A percentile compares a stretch with the other conserved stretches of the same genome.
Conservation (phyloP, 2,113 vertebrate species). For the Clupea harengus region DNA sequence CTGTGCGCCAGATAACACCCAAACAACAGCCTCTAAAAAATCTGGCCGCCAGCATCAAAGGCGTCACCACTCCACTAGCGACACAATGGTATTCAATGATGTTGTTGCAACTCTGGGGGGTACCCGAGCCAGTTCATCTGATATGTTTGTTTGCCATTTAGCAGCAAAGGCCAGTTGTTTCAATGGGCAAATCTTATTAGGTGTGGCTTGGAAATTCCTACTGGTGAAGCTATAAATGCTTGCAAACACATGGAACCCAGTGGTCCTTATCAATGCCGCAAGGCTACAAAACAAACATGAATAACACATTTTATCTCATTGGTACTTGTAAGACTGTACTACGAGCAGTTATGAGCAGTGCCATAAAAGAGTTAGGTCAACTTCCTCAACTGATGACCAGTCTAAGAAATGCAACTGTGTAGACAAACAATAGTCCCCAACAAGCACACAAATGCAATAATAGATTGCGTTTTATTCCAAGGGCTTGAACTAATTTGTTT, state of each 20-base stretch:
- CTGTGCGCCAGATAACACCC: slow-evolving; percentile 4
- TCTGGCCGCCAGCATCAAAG: slow-evolving; percentile 7
- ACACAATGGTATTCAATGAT: slow-evolving; percentile 35
- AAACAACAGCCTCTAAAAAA: slow-evolving; percentile 10
- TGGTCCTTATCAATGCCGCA: background rate
- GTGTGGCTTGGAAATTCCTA: slow-evolving; percentile 24
- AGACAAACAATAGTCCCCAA: background rate
- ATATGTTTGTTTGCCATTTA: slow-evolving; percentile 35
- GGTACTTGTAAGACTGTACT: background rate
- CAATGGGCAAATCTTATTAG: slow-evolving; percentile 3
- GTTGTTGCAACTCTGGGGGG: slow-evolving; percentile 40
- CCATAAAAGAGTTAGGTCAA: background rate
- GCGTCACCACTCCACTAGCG: slow-evolving; percentile 27
- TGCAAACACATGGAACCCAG: background rate
- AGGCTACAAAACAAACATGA: background rate
- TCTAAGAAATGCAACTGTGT: slow-evolving; percentile 23
- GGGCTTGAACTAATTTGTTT: slow-evolving; percentile 52
- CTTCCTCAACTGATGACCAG: background rate
- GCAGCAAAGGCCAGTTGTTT: slow-evolving; percentile 2
- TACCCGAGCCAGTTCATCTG: slow-evolving; percentile 25
- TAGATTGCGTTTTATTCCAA: slow-evolving; percentile 26
- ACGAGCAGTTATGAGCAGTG: background rate
- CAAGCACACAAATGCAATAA: slow-evolving; percentile 28
- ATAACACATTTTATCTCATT: background rate
- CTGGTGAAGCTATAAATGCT: background rate